Evolutionary conservation across 2,113 vertebrate genomes (phyloP), one percentile per base, ranked within the genome.

Genomic region (Nycticebus coucang): DNA sequence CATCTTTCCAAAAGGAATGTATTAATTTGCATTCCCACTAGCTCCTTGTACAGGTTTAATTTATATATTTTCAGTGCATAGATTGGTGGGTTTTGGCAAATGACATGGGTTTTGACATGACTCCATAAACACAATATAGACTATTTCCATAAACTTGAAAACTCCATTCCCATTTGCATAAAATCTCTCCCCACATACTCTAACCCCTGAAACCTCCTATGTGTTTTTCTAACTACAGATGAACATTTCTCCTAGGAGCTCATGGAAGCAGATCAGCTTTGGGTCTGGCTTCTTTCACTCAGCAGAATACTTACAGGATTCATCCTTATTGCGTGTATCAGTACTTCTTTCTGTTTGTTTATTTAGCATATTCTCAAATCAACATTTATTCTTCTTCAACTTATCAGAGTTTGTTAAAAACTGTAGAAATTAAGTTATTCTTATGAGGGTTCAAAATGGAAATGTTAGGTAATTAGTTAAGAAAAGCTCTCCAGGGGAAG

Each of bases 161-260:
- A 37, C 2, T 86, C 15, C 3, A 60, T 13, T 84, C 0, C 4
- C 13, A 12, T 64, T 62, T 41, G 18, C 35, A 80, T 57, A 33
- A 53, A 41, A 1, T 37, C 6, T 14, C 35, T 37, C 3, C 59
- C 33, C 2, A 1, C 13, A 11, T 0, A 45, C 2, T 0, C 5
- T 35, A 15, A 28, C 10, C 9, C 4, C 9, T 87, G 60, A 11
- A 35, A 45, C 18, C 4, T 28, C 19, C 69, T 33, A 33, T 12
- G 13, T 77, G 3, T 33, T 72, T 83, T 17, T 79, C 2, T 66
- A 26, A 19, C 9, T 13, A 4, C 60, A 55, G 0, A 62, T 4
- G 3, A 37, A 2, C 11, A 17, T 87, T 79, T 50, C n/a, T 12
- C 53, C 33, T 30, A 28, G n/a, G 87, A 57, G 45, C 10, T 28